These are phyloP conservation scores for Aproaerema taeniolella DNA, from an alignment of 2,888 invertebrate species.

Conservation along the genomic window DNA sequence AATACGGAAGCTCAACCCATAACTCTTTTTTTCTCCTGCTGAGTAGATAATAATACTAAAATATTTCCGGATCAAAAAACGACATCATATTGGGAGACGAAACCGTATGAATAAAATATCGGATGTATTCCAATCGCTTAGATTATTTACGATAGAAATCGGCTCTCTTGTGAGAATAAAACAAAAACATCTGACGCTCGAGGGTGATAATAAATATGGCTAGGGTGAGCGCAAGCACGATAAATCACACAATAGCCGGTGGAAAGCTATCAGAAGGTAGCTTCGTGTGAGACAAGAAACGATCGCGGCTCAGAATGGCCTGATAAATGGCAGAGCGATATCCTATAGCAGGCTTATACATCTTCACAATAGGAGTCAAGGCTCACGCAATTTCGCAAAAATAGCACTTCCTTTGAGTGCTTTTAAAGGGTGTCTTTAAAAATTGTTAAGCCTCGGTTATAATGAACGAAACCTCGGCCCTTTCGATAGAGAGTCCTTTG, in stretches of 20 bases:
- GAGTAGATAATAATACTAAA: slow-evolving; percentile 18
- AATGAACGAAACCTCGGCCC: slow-evolving; percentile 42
- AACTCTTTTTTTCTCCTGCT: slow-evolving; percentile 11
- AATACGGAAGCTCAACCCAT: slow-evolving; percentile 5
- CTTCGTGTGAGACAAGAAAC: slow-evolving; percentile 40
- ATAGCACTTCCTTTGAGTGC: slow-evolving; percentile 43
- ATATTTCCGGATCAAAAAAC: slow-evolving; percentile 23
- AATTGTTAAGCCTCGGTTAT: slow-evolving; percentile 44
- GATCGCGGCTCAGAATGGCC: slow-evolving; percentile 28
- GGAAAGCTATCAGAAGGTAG: slow-evolving; percentile 33
- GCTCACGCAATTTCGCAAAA: slow-evolving; percentile 35
- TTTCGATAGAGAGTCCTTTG: no score
- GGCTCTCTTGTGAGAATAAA: slow-evolving; percentile 28
- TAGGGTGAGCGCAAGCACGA: slow-evolving; percentile 31
- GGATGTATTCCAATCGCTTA: slow-evolving; percentile 24
- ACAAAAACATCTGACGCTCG: slow-evolving; percentile 35
- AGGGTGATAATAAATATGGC: slow-evolving; percentile 36
- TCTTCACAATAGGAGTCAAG: slow-evolving; percentile 14
- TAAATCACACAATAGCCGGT: slow-evolving; percentile 44
- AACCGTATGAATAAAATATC: slow-evolving; percentile 33
- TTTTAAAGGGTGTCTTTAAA: slow-evolving; percentile 55
- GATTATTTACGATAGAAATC: slow-evolving; percentile 34
- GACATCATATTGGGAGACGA: slow-evolving; percentile 18
- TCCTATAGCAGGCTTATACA: slow-evolving; percentile 26
- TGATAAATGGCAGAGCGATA: slow-evolving; percentile 39